Percentiles rank a stretch among this genome's conserved stretches.
phyloP scores from a whole-genome alignment of 1,140 invertebrate species.

The Branchinecta lynchi region DNA sequence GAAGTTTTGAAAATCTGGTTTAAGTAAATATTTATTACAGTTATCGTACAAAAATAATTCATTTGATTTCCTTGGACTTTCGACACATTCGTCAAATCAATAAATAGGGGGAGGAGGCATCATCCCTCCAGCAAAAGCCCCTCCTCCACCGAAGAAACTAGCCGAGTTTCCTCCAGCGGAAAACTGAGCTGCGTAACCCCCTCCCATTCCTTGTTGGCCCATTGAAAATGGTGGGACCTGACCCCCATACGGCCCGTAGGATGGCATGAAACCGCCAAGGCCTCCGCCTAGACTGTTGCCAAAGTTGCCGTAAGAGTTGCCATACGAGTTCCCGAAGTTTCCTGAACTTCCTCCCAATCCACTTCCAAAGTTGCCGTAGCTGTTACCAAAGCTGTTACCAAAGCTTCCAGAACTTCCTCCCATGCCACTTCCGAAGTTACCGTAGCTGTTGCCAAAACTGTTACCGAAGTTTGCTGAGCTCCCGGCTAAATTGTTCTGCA shows the following conservation, averaged over 20 bases:
- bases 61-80: no score
- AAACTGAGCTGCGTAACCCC: slow-evolving; percentile 2
- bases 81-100: no score
- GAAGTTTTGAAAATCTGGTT: no score
- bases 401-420: background rate
- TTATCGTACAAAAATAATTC: no score
- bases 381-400: slow-evolving; percentile 4
- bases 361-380: background rate
- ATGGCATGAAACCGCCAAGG: background rate
- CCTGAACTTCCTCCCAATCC: background rate
- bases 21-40: no score
- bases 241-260: background rate
- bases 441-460: background rate
- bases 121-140: background rate
- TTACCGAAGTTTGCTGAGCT: background rate
- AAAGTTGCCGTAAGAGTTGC: background rate
- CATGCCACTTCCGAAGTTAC: background rate
- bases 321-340: background rate
- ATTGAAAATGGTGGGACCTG: background rate
- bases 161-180: background rate
- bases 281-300: background rate
- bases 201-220: background rate
- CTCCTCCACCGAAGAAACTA: background rate
- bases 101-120: background rate
- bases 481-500: background rate